phyloP scores from a whole-genome alignment of 2,797 vertebrate species.

The Oreochromis mossambicus region DNA sequence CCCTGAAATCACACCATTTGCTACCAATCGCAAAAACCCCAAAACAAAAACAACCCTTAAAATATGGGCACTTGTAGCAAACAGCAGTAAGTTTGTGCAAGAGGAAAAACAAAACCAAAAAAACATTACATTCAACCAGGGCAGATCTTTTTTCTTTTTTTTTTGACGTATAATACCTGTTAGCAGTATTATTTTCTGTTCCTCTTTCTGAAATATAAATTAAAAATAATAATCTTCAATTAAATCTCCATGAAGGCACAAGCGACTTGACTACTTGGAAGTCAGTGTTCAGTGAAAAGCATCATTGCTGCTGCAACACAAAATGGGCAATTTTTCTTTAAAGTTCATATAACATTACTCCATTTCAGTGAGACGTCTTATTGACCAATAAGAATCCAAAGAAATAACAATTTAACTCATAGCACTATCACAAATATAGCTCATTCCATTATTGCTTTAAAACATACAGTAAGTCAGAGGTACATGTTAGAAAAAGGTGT shows the following conservation, averaged over 20 bases:
- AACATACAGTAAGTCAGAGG: background rate
- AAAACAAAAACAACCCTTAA: conserved; percentile 13
- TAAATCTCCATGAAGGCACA: conserved; percentile 9
- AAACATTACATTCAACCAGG: conserved; percentile 48
- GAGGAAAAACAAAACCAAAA: background rate
- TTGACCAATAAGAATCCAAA: background rate
- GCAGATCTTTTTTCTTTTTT: background rate
- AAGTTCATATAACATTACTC: background rate
- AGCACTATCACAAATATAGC: background rate
- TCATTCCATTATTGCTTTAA: conserved; percentile 7
- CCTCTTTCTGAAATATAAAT: conserved; percentile 37
- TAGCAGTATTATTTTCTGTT: conserved; percentile 43
- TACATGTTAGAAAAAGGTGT: background rate
- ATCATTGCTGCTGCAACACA: conserved; percentile 42
- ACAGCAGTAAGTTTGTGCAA: conserved; percentile 53
- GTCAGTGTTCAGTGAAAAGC: conserved; percentile 35
- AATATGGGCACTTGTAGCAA: conserved; percentile 47
- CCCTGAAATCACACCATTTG: conserved; percentile 54
- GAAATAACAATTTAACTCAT: background rate
- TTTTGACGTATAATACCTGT: background rate
- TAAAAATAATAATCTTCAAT: background rate
- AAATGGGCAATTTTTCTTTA: background rate
- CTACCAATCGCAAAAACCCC: background rate
- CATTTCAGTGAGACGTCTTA: background rate
- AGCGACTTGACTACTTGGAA: conserved; percentile 1